These are phyloP conservation scores for Amblyornis subalaris DNA, from an alignment of 2,113 vertebrate species.

Conservation along the genomic window DNA sequence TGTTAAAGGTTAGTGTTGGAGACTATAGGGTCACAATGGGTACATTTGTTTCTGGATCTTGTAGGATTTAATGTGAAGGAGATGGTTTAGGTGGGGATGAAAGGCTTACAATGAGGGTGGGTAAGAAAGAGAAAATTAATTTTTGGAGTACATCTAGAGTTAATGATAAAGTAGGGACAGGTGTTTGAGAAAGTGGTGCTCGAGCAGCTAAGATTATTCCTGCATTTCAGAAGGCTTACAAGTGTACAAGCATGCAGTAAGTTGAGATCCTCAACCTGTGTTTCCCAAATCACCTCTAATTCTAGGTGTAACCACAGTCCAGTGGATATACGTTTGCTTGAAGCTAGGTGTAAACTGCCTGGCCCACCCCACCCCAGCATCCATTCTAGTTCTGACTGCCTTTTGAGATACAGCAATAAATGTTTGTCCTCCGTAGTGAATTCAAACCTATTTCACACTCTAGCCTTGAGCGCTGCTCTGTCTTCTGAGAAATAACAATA, in stretches of 20 bases:
- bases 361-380: background rate
- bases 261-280: background rate
- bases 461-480: background rate
- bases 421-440: background rate
- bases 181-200: background rate
- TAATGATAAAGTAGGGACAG: background rate
- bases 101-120: background rate
- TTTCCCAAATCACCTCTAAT: conserved; percentile 18
- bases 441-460: background rate
- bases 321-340: background rate
- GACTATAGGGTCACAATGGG: background rate
- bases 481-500: conserved; percentile 6
- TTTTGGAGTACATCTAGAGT: background rate
- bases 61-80: background rate
- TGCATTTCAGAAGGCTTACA: background rate
- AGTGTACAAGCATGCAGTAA: background rate
- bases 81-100: background rate
- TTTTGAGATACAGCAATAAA: background rate
- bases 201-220: background rate
- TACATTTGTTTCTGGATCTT: background rate
- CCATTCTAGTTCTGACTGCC: background rate
- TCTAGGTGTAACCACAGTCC: background rate
- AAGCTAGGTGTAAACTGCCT: background rate
- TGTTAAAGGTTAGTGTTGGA: background rate
- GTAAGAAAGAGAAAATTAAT: background rate